Base-by-base conservation (phyloP, 1,140 invertebrate species). In the Lucilia sericata region DNA sequence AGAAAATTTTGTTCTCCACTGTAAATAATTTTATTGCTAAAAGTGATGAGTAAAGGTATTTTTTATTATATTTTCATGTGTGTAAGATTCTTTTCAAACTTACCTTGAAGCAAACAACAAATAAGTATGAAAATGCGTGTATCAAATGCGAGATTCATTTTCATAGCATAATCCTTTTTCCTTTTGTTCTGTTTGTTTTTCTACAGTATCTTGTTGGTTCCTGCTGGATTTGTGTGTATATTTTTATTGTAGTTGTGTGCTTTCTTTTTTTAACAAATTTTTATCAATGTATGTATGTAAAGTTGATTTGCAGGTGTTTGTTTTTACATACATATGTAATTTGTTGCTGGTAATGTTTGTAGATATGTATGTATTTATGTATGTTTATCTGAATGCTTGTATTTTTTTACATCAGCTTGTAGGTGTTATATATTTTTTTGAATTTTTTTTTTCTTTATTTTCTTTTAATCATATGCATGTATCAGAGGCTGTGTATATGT, bases 41-140 rank as follows among this genome's bases (percentile, higher is more conserved):
- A 30, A 30, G 25, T 30, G 25, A 30, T 30, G 25, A 30, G 1
- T 30, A 30, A 30, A 30, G 25, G 25, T n/a, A 30, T 2, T 30
- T 30, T 30, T 30, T 30, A 30, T 30, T 30, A 30, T 30, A 30
- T 42, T 42, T 42, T 42, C 0, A 7, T 42, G 10, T 42, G 42
- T 7, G 42, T 42, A 10, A 42, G 5, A 8, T 8, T 42, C 10
- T 42, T 42, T 42, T 42, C 0, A 19, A 42, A 82, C 88, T 89
- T 85, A 89, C 88, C 88, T 89, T 89, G 88, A 87, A 89, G 87
- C 87, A 89, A 85, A 86, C 86, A 88, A 87, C 87, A 89, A 89
- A 89, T 88, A 86, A 89, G 88, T 86, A 88, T 84, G 85, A 88
- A 86, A 86, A 89, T 85, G 87, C 86, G 86, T 86, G 88, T 89